Evolutionary conservation across 1,140 invertebrate genomes (phyloP).

Genomic region (Leptinotarsa texana): DNA sequence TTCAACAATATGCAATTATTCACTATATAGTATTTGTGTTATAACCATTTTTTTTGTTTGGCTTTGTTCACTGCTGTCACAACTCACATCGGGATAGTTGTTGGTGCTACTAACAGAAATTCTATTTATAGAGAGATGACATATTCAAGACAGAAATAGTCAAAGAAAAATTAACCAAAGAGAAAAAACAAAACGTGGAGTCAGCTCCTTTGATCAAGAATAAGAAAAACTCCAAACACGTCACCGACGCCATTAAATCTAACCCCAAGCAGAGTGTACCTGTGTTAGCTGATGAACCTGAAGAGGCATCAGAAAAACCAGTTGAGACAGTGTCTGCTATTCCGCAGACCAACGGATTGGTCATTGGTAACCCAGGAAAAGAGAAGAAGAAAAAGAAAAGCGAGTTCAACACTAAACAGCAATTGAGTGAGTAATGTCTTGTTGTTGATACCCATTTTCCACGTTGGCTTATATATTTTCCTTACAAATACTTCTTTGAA

Average conservation of each 20-base stretch:
- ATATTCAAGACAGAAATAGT: constrained; percentile 51
- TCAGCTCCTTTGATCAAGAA: constrained; percentile 2
- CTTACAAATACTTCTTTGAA: background rate
- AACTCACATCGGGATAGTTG: too few relatives aligned
- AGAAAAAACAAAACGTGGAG: constrained; percentile 41
- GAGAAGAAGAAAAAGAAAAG: constrained; percentile 62
- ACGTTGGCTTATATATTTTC: background rate
- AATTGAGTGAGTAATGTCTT: constrained; percentile 55
- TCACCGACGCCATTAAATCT: background rate
- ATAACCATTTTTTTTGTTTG: too few relatives aligned
- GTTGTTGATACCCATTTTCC: background rate
- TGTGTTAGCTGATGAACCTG: constrained; percentile 5
- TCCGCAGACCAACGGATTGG: constrained; percentile 23
- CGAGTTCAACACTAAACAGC: constrained; percentile 59
- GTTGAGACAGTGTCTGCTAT: background rate
- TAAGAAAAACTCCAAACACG: constrained; percentile 28
- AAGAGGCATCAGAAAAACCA: constrained; percentile 21
- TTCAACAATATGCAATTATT: too few relatives aligned
- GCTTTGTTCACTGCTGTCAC: too few relatives aligned
- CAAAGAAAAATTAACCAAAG: constrained; percentile 53
- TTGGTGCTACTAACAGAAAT: too few relatives aligned
- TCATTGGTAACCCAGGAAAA: constrained; percentile 43
- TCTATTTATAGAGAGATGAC: constrained; percentile 27
- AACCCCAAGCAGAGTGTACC: background rate
- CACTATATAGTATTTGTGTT: too few relatives aligned